Base-by-base conservation (phyloP, 2,113 vertebrate species). In the Ameiurus melas region DNA sequence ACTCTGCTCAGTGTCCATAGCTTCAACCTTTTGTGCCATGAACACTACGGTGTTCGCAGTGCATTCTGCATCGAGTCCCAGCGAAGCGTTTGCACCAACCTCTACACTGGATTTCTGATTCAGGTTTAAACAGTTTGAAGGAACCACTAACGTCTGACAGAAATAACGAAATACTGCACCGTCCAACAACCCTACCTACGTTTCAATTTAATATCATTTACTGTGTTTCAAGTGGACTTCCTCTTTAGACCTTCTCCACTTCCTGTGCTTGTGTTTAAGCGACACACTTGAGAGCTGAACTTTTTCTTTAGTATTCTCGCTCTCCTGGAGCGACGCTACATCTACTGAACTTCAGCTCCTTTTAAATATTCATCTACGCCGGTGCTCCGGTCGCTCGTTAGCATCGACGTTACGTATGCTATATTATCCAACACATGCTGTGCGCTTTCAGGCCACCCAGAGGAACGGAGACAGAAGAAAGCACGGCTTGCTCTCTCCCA, bases 311-410 rank as follows among this genome's bases (percentile, higher is more conserved):
- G 13, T 53, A n/a, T 47, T 77, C 36, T 22, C 36, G 27, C 0
- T 68, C 36, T 60, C 36, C 14, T 27, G 19, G 22, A 84, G 25
- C 30, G 20, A 39, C 68, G 30, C 51, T 19, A 39, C 68, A 64
- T 33, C 53, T 20, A 82, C 75, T 81, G 43, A 12, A 30, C 39
- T 71, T 60, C 60, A 53, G 70, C 39, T 55, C 33, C 73, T 68
- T 36, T 57, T 43, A 89, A 82, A 60, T 82, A 62, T 90, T 78
- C n/a, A 79, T 86, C 82, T 85, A 57, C 17, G 19, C 25, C 22
- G 60, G 22, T 25, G 33, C 60, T 58, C 57, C 13, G 14, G 43
- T 78, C 57, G 55, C 33, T 82, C 60, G 53, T 78, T 83, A 90
- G 30, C 78, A 70, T 66, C 3, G 71, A n/a, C 27, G 17, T 36